A percentile compares a stretch with the other conserved stretches of the same genome.
Evolutionary conservation across 1,140 invertebrate species (phyloP).

Genomic region (Helicorthomorpha holstii): DNA sequence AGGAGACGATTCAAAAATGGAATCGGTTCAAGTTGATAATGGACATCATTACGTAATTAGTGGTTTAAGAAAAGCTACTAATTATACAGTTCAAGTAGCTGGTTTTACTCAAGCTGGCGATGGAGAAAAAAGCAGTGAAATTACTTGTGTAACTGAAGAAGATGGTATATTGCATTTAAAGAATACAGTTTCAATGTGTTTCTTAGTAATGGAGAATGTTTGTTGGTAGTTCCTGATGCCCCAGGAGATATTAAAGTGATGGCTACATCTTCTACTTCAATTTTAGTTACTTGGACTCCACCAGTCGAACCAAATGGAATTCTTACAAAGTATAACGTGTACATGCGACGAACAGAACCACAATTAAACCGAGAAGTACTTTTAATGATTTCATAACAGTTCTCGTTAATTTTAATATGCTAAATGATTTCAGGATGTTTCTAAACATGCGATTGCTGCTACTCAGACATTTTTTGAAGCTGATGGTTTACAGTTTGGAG

Average conservation of each 20-base stretch:
- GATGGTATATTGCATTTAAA: too few species aligned
- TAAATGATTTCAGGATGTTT: neutral
- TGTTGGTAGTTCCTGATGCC: constrained; percentile 22
- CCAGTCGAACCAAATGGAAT: constrained; percentile 22
- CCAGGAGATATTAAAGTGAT: constrained; percentile 24
- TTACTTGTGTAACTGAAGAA: constrained; percentile 87
- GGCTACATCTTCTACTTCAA: constrained; percentile 16
- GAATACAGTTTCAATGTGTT: too few species aligned
- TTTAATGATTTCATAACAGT: neutral
- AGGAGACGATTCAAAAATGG: constrained; percentile 72
- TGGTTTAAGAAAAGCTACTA: constrained; percentile 84
- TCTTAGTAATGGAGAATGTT: too few species aligned
- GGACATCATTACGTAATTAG: constrained; percentile 81
- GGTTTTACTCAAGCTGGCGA: constrained; percentile 88
- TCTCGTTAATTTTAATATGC: neutral
- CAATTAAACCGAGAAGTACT: neutral
- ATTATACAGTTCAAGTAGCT: constrained; percentile 91
- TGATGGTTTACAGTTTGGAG: constrained; percentile 7
- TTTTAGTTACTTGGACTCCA: constrained; percentile 25
- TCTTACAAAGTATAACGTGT: constrained; percentile 22
- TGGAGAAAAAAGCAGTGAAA: constrained; percentile 70
- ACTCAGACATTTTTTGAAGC: neutral
- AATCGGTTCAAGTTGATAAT: constrained; percentile 65
- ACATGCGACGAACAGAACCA: constrained; percentile 13
- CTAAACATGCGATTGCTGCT: neutral